Evolutionary conservation across 2,888 invertebrate genomes (phyloP).

Genomic region (Xestia ashworthii): DNA sequence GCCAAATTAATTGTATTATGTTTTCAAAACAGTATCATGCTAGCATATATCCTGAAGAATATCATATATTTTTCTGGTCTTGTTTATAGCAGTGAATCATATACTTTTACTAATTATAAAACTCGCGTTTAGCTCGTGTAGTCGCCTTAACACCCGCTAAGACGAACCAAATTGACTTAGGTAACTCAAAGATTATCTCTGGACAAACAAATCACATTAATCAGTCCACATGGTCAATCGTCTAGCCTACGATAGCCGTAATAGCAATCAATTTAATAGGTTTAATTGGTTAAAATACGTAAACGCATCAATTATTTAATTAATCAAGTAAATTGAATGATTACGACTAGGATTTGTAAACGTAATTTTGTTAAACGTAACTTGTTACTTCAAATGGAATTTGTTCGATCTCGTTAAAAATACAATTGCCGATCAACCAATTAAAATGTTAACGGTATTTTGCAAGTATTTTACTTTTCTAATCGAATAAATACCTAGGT

Average conservation of each 20-base stretch:
- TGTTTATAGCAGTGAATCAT: no score
- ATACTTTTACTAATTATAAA: no score
- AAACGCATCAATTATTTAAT: slow-evolving; percentile 51
- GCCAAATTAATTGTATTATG: no score
- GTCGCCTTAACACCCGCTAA: neutral
- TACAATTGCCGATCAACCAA: slow-evolving; percentile 20
- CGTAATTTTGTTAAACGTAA: slow-evolving; percentile 23
- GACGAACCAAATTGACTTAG: slow-evolving; percentile 8
- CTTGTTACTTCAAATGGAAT: slow-evolving; percentile 19
- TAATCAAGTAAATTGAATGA: slow-evolving; percentile 53
- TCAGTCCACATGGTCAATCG: slow-evolving; percentile 2
- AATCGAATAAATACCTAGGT: slow-evolving; percentile 4
- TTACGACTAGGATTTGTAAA: slow-evolving; percentile 37
- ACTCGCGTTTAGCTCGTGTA: no score
- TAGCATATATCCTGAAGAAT: no score
- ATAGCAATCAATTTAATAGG: slow-evolving; percentile 36
- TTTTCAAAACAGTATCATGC: no score
- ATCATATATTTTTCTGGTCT: no score
- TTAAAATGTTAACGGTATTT: slow-evolving; percentile 20
- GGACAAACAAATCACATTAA: slow-evolving; percentile 7
- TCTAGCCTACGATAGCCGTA: slow-evolving; percentile 6
- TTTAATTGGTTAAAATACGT: slow-evolving; percentile 48
- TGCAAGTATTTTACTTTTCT: slow-evolving; percentile 3
- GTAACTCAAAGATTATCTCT: slow-evolving; percentile 28
- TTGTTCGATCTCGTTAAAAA: slow-evolving; percentile 26